Percentiles rank a stretch among this genome's conserved stretches.
Conservation (phyloP, 1,140 invertebrate genomes). For the Holcopasites calliopsidis region DNA sequence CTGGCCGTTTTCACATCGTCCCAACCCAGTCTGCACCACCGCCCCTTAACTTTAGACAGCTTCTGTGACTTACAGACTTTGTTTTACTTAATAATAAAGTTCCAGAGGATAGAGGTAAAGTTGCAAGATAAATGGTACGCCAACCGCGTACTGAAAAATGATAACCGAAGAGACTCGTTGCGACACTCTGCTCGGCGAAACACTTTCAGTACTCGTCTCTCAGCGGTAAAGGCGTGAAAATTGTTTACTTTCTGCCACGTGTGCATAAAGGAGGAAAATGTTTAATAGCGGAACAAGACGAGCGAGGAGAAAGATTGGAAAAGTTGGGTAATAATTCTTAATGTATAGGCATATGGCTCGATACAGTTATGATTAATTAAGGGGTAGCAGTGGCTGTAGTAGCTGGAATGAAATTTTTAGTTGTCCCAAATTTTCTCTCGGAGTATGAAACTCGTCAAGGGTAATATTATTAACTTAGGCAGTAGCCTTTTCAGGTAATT, state of each 20-base stretch:
- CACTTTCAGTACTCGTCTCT: background rate
- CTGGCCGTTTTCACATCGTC: slow-evolving; percentile 23
- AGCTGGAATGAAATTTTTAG: too few species aligned
- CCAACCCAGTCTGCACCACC: background rate
- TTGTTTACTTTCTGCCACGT: slow-evolving; percentile 46
- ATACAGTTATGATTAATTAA: too few species aligned
- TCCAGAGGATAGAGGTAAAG: slow-evolving; percentile 41
- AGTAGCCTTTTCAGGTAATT: too few species aligned
- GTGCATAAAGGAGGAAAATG: slow-evolving; percentile 27
- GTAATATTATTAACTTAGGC: too few species aligned
- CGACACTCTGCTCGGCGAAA: slow-evolving; percentile 24
- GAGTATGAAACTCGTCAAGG: too few species aligned
- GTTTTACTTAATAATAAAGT: slow-evolving; percentile 68
- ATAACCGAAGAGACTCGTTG: slow-evolving; percentile 37
- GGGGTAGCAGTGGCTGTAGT: too few species aligned
- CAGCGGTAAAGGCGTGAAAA: slow-evolving; percentile 52
- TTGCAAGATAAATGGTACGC: slow-evolving; percentile 43
- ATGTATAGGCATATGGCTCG: too few species aligned
- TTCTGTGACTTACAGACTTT: slow-evolving; percentile 59
- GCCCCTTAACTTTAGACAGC: background rate
- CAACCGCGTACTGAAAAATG: slow-evolving; percentile 23
- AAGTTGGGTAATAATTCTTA: too few species aligned
- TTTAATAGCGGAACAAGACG: background rate
- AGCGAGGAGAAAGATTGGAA: too few species aligned
- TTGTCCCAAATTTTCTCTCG: too few species aligned